Percentiles rank a stretch among this genome's conserved stretches.
Conservation (phyloP, 2,797 vertebrate species). For the Myripristis jacobus region DNA sequence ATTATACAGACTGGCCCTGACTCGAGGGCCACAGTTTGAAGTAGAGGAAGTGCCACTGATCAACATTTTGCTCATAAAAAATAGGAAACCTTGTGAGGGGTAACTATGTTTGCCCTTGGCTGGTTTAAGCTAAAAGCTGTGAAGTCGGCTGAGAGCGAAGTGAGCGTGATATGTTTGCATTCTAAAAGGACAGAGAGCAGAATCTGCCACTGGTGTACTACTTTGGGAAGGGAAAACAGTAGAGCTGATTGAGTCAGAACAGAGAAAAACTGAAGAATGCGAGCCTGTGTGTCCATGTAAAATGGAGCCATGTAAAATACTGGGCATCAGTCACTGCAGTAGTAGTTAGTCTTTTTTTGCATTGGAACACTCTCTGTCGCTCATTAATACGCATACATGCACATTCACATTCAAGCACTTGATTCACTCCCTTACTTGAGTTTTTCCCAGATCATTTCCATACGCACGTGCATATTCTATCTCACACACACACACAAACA, state of each 20-base stretch:
- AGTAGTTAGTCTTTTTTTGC: conserved; percentile 62
- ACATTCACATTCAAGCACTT: conserved; percentile 40
- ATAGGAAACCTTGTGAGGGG: conserved; percentile 31
- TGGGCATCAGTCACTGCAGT: conserved; percentile 68
- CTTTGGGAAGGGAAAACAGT: conserved; percentile 30
- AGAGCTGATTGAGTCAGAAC: conserved; percentile 25
- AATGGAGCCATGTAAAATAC: conserved; percentile 69
- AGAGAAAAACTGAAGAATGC: conserved; percentile 33
- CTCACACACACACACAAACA: conserved; percentile 28
- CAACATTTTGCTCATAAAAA: conserved; percentile 8
- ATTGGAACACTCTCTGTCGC: neutral
- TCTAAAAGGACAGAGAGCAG: conserved; percentile 30
- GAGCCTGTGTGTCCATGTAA: conserved; percentile 37
- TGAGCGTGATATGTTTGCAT: conserved; percentile 77
- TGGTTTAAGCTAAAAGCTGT: conserved; percentile 25
- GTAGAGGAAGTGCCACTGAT: conserved; percentile 2
- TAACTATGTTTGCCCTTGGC: conserved; percentile 11
- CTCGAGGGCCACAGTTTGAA: conserved; percentile 24
- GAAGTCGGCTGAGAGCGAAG: conserved; percentile 40
- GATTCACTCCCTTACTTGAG: conserved; percentile 40
- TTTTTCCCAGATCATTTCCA: conserved; percentile 26
- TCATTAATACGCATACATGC: conserved; percentile 48
- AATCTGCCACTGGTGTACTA: conserved; percentile 40
- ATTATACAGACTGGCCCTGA: neutral
- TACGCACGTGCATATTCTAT: conserved; percentile 1